These are phyloP conservation scores for Mimachlamys varia DNA, from an alignment of 2,888 invertebrate species.

Conservation along the genomic window DNA sequence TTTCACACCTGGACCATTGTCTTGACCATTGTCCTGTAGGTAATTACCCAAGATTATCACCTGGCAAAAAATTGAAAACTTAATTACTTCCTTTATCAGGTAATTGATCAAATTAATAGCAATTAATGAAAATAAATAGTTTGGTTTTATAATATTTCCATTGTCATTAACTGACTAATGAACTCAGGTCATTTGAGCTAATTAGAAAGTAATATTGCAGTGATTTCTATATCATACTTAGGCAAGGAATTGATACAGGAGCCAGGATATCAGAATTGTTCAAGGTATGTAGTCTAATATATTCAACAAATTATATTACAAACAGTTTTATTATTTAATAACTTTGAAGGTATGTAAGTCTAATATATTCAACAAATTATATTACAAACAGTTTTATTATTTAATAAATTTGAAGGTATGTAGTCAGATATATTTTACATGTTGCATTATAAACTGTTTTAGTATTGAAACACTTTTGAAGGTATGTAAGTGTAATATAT, in stretches of 20 bases:
- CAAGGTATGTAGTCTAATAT: not conserved
- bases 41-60: slow-evolving; percentile 1
- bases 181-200: not conserved
- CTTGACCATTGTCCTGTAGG: not conserved
- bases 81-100: slow-evolving; percentile 24
- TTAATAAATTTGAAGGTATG: not conserved
- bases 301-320: not conserved
- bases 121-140: not conserved
- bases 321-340: too few species aligned
- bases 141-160: not conserved
- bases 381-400: too few species aligned
- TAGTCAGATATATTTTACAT: not conserved
- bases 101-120: slow-evolving; percentile 29
- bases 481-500: too few species aligned
- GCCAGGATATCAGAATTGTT: not conserved
- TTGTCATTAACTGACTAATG: not conserved
- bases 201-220: not conserved
- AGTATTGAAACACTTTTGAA: too few species aligned
- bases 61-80: not conserved
- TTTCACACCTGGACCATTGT: not conserved
- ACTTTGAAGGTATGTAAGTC: too few species aligned
- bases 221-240: not conserved
- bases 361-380: too few species aligned
- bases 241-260: not conserved
- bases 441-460: too few species aligned